Evolutionary conservation across 2,888 invertebrate genomes (phyloP).

Genomic region (Aromia moschata): DNA sequence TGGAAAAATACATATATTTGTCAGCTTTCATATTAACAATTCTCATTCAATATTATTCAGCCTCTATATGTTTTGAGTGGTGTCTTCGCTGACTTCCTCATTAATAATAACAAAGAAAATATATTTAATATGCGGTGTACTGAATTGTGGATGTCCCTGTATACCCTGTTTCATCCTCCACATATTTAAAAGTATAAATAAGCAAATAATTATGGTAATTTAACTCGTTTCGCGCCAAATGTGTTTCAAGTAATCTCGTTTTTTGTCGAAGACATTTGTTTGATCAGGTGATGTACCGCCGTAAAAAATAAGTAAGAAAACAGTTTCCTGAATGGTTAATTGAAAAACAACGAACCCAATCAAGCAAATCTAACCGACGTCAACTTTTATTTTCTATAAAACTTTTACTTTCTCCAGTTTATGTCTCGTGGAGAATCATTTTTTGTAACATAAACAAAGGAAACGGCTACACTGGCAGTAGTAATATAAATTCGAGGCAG

Average conservation of each 20-base stretch:
- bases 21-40: too few relatives aligned
- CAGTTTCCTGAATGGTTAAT: not conserved
- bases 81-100: too few relatives aligned
- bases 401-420: slow-evolving; percentile 18
- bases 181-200: slow-evolving; percentile 25
- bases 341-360: not conserved
- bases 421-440: slow-evolving; percentile 2
- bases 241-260: slow-evolving; percentile 9
- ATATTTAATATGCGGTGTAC: too few relatives aligned
- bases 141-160: slow-evolving; percentile 33
- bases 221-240: slow-evolving; percentile 32
- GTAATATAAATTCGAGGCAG: not conserved
- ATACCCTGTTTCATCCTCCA: slow-evolving; percentile 31
- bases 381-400: slow-evolving; percentile 13
- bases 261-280: not conserved
- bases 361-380: not conserved
- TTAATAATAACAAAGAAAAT: too few relatives aligned
- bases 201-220: slow-evolving; percentile 29
- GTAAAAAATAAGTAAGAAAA: not conserved
- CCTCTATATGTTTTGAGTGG: too few relatives aligned
- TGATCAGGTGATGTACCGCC: not conserved
- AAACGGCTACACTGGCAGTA: not conserved
- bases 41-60: too few relatives aligned
- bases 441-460: slow-evolving; percentile 17
- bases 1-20: too few relatives aligned